Conservation (phyloP, 2,113 vertebrate genomes). For the Azemiops feae region DNA sequence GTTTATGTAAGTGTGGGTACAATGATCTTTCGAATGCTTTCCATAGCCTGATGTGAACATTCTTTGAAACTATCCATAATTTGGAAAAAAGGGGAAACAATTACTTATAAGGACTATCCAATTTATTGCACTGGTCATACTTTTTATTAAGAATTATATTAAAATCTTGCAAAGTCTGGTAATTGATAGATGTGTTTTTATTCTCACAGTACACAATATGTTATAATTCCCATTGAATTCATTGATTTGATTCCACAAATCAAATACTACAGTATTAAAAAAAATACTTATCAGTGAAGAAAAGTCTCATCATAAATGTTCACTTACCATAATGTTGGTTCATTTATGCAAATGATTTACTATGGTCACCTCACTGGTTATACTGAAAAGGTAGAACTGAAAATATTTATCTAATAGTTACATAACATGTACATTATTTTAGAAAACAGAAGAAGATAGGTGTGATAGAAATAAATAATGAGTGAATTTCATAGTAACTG, state of each 20-base stretch:
- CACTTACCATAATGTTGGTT: not conserved
- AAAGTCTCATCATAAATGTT: not conserved
- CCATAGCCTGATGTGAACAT: not conserved
- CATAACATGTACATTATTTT: not conserved
- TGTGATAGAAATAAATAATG: not conserved
- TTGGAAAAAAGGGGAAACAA: not conserved
- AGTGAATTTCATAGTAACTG: not conserved
- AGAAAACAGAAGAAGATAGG: not conserved
- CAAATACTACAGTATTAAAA: not conserved
- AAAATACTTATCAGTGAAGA: not conserved
- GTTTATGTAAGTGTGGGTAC: not conserved
- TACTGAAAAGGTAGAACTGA: not conserved
- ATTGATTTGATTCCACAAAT: not conserved
- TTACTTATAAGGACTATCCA: not conserved
- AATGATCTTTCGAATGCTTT: not conserved
- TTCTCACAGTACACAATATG: not conserved
- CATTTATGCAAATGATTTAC: not conserved
- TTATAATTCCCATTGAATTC: not conserved
- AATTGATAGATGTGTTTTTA: not conserved
- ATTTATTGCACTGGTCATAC: not conserved
- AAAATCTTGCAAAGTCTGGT: not conserved
- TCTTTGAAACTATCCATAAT: not conserved
- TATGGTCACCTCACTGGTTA: not conserved
- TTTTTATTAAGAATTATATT: not conserved
- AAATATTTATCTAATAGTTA: not conserved